phyloP scores from a whole-genome alignment of 2,888 invertebrate species.

The Chrysina gloriosa region DNA sequence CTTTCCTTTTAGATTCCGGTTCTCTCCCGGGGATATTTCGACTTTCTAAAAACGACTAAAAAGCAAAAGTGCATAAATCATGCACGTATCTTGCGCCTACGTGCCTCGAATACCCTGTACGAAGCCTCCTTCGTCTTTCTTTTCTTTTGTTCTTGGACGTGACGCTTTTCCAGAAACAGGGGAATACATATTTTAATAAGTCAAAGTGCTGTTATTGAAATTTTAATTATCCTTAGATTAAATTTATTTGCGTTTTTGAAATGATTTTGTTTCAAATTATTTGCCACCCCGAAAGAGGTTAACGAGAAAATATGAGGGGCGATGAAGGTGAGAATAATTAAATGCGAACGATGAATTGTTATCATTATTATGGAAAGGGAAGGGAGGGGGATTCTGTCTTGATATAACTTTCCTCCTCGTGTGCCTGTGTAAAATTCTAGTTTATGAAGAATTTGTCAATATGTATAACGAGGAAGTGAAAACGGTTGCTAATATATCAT shows the following conservation, averaged over 20 bases:
- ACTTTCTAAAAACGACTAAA: not conserved
- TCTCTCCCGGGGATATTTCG: not conserved
- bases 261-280: not conserved
- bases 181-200: not conserved
- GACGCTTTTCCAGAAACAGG: not conserved
- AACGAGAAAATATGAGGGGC: not conserved
- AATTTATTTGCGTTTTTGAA: too few species aligned
- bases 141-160: not conserved
- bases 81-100: not conserved
- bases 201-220: not conserved
- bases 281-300: not conserved
- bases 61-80: constrained; percentile 5
- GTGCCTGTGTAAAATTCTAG: too few species aligned
- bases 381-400: not conserved
- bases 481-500: too few species aligned
- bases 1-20: not conserved
- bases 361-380: not conserved
- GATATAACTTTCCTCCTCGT: too few species aligned
- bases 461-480: too few species aligned
- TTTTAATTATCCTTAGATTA: not conserved
- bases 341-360: not conserved
- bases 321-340: not conserved
- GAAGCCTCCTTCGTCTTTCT: not conserved
- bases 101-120: not conserved
- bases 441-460: too few species aligned